Percentiles rank a stretch among this genome's conserved stretches.
Conservation (phyloP, 1,140 invertebrate species). For the Proctacanthus coquilletti region DNA sequence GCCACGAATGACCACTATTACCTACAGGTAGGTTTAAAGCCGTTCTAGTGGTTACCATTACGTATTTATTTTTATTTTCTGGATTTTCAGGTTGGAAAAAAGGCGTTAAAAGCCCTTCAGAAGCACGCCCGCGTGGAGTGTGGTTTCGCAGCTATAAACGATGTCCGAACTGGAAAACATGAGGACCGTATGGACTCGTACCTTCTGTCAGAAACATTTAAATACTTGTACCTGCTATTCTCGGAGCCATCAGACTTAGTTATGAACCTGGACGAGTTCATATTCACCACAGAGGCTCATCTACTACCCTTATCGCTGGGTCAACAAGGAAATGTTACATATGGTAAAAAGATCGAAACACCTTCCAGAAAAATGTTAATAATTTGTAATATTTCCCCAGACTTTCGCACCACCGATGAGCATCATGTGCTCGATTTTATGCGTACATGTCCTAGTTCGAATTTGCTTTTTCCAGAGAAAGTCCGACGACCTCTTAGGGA, state of each 20-base stretch:
- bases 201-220: conserved; percentile 94
- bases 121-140: conserved; percentile 83
- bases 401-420: conserved; percentile 33
- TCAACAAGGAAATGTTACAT: conserved; percentile 26
- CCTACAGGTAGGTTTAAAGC: conserved; percentile 37
- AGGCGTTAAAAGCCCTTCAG: conserved; percentile 81
- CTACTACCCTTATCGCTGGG: conserved; percentile 77
- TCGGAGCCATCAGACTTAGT: conserved; percentile 74
- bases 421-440: conserved; percentile 48
- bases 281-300: conserved; percentile 96
- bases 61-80: not conserved
- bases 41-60: not conserved
- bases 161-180: conserved; percentile 77
- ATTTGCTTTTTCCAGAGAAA: conserved; percentile 64
- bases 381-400: conserved; percentile 9
- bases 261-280: conserved; percentile 88
- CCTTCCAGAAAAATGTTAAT: not conserved
- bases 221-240: conserved; percentile 92
- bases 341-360: conserved; percentile 13
- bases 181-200: conserved; percentile 98
- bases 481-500: conserved; percentile 65
- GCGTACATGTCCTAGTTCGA: conserved; percentile 72
- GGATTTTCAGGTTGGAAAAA: conserved; percentile 54
- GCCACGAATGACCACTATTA: conserved; percentile 94
- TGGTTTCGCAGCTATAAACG: conserved; percentile 92